phyloP scores from a whole-genome alignment of 2,113 vertebrate genomes.

The Ictidomys tridecemlineatus region DNA sequence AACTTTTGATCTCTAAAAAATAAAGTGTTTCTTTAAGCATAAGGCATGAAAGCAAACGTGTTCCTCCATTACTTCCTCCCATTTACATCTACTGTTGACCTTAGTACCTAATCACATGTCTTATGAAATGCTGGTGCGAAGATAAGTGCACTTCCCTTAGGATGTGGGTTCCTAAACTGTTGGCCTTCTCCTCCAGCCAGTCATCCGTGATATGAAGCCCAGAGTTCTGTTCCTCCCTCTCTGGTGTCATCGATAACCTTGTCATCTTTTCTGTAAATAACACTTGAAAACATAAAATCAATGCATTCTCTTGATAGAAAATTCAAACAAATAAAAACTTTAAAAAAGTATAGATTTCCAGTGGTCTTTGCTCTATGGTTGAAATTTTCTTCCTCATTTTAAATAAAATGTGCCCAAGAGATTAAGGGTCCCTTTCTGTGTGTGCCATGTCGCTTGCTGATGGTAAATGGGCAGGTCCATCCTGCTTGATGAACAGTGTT shows the following conservation, averaged over 20 bases:
- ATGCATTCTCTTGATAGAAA: not conserved
- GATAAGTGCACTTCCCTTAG: not conserved
- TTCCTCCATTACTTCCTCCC: not conserved
- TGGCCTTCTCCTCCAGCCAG: not conserved
- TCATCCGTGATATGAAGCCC: not conserved
- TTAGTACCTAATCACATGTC: accelerated
- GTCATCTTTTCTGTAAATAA: not conserved
- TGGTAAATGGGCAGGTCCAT: not conserved
- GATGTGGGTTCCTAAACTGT: not conserved
- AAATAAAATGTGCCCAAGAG: not conserved
- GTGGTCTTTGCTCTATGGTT: not conserved
- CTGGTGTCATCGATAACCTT: not conserved
- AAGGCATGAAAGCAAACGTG: not conserved
- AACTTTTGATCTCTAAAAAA: not conserved
- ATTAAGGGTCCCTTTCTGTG: not conserved
- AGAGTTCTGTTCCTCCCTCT: not conserved
- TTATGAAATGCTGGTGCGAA: not conserved
- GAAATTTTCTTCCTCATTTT: not conserved
- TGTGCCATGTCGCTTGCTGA: not conserved
- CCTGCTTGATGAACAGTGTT: not conserved
- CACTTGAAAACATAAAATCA: not conserved
- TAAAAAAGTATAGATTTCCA: not conserved
- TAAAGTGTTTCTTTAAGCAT: not conserved
- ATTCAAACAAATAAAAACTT: not conserved
- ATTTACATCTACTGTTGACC: not conserved